Base-by-base conservation (phyloP, 2,888 invertebrate genomes). In the Dromius quadrimaculatus region DNA sequence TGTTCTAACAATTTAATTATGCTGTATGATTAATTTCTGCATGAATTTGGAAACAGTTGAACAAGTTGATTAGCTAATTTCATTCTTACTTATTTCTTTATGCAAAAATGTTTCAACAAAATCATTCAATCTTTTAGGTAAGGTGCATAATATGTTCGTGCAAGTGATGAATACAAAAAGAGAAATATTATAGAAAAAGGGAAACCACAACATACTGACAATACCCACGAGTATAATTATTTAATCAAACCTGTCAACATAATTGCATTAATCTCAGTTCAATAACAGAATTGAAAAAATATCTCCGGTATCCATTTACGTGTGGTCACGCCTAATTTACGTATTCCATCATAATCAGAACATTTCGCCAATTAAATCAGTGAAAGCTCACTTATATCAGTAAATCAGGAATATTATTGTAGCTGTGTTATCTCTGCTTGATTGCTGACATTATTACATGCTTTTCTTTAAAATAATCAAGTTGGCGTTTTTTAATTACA, bases 381-480 rank as follows among this genome's bases (percentile, higher is more conserved):
- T 45, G 63, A 63, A 63, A 63, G 63, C 63, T 20, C 43, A 63
- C 43, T 63, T 63, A 32, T 43, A n/a, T n/a, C n/a, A n/a, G n/a
- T n/a, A n/a, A 63, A 63, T 28, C 17, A 9, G 32, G 32, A 32
- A 23, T 22, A 13, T 57, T 17, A 32, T 57, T 57, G 57, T 57
- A 22, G 23, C 63, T 45, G n/a, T 23, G 45, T 45, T 63, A 28
- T 61, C 59, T 1, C 36, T 36, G 34, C 28, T 13, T 43, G 43
- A 63, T 63, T 41, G 23, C 63, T 13, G 63, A 41, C 17, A 63
- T 63, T 63, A 63, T 23, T 23, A 23, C 17, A 13, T 43, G 15
- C 41, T 45, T 36, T 23, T 28, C 43, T 41, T 20, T 17, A 19
- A 43, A 63, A 23, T 23, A 63, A 63, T 36, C 45, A 15, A 45